Conservation (phyloP, 2,113 vertebrate genomes). For the Mesitornis unicolor region DNA sequence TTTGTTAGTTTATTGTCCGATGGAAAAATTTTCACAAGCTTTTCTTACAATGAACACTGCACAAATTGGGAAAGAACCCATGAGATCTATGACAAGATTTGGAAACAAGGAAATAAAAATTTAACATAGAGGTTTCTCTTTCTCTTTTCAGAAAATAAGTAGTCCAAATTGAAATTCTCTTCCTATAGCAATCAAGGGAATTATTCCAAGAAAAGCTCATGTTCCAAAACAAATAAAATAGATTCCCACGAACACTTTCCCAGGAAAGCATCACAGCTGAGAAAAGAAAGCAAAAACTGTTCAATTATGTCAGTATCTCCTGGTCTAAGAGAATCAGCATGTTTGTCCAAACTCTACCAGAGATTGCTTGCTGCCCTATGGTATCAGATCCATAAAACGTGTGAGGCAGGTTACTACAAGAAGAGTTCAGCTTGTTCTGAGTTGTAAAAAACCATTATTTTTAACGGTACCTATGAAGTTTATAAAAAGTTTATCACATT, state of each 20-base stretch:
- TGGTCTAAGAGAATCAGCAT: neutral
- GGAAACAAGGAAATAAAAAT: neutral
- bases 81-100: neutral
- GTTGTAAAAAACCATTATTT: neutral
- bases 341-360: neutral
- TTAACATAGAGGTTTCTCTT: neutral
- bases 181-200: neutral
- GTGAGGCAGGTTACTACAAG: neutral
- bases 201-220: neutral
- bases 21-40: neutral
- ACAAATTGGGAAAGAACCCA: neutral
- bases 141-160: neutral
- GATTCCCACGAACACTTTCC: neutral
- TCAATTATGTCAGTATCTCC: neutral
- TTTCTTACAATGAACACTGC: neutral
- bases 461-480: neutral
- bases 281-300: neutral
- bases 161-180: neutral
- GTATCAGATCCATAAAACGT: neutral
- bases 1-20: neutral
- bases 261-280: neutral
- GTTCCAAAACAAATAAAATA: neutral
- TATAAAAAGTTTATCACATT: neutral
- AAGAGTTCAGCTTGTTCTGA: neutral
- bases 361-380: neutral